Percentiles rank a stretch among this genome's conserved stretches.
These are phyloP conservation scores for Sesia bembeciformis DNA, from an alignment of 2,888 invertebrate genomes.

Conservation along the genomic window DNA sequence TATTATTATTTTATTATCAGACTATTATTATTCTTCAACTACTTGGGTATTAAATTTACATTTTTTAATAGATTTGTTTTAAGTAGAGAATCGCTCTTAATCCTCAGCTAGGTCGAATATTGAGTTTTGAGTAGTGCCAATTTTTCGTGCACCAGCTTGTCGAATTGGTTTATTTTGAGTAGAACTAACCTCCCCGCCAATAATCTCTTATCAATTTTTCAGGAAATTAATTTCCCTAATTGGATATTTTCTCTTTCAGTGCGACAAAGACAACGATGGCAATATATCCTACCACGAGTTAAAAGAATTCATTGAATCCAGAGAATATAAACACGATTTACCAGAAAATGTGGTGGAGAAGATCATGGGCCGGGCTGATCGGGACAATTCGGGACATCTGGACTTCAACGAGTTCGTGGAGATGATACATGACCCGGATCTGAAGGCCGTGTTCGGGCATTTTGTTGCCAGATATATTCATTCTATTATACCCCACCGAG, in stretches of 20 bases:
- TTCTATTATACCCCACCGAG: conserved; percentile 71
- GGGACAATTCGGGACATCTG: conserved; percentile 76
- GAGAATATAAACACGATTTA: conserved; percentile 79
- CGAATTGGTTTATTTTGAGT: too few relatives aligned
- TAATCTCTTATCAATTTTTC: too few relatives aligned
- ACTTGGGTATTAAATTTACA: too few relatives aligned
- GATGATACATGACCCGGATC: conserved; percentile 77
- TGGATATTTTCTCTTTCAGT: conserved; percentile 56
- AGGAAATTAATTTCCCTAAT: background rate
- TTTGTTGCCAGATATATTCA: conserved; percentile 77
- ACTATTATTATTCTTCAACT: too few relatives aligned
- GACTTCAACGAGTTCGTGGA: conserved; percentile 83
- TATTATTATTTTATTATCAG: too few relatives aligned
- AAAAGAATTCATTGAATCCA: conserved; percentile 72
- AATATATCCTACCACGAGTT: conserved; percentile 79
- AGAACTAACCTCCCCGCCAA: too few relatives aligned
- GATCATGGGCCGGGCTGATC: conserved; percentile 79
- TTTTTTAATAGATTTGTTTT: too few relatives aligned
- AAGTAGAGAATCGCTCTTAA: too few relatives aligned
- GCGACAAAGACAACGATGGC: conserved; percentile 82
- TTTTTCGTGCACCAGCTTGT: too few relatives aligned
- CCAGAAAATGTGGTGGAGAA: conserved; percentile 79
- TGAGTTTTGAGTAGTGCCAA: too few relatives aligned
- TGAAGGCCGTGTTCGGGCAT: conserved; percentile 78
- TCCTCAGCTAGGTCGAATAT: too few relatives aligned